Percentiles rank a stretch among this genome's conserved stretches.
phyloP scores from a whole-genome alignment of 2,797 vertebrate genomes.

The Paguma larvata region DNA sequence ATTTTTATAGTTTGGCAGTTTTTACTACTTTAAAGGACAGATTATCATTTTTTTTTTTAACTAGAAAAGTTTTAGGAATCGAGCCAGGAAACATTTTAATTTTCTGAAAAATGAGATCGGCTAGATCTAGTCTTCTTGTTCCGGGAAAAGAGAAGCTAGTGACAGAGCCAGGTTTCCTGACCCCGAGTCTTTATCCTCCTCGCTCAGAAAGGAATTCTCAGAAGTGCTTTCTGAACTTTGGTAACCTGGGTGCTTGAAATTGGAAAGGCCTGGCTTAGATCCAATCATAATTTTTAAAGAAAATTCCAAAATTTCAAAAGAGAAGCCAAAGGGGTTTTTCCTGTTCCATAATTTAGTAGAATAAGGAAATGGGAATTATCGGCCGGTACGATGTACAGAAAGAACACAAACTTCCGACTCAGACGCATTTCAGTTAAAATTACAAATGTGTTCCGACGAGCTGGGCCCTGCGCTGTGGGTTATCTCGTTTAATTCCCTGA shows the following conservation, averaged over 20 bases:
- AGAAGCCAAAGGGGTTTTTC: neutral
- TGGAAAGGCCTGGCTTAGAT: neutral
- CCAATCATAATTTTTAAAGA: neutral
- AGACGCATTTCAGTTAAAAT: neutral
- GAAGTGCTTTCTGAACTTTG: neutral
- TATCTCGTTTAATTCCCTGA: neutral
- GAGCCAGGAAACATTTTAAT: neutral
- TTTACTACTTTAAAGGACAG: neutral
- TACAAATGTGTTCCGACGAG: neutral
- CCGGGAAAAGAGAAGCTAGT: neutral
- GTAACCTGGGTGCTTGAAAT: neutral
- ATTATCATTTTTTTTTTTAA: neutral
- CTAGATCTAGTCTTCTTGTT: neutral
- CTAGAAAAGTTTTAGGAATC: constrained; percentile 12
- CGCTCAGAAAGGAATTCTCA: neutral
- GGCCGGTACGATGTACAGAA: neutral
- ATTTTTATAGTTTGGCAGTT: neutral
- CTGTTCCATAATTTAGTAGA: neutral
- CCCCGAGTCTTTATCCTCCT: neutral
- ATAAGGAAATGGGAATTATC: neutral
- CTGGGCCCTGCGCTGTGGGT: neutral
- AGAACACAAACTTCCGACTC: neutral
- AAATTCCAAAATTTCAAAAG: constrained; percentile 1
- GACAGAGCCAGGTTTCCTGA: neutral
- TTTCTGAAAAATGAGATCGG: constrained; percentile 40